A percentile compares a stretch with the other conserved stretches of the same genome.
Evolutionary conservation across 1,140 invertebrate species (phyloP).

Genomic region (Megathymus violae): DNA sequence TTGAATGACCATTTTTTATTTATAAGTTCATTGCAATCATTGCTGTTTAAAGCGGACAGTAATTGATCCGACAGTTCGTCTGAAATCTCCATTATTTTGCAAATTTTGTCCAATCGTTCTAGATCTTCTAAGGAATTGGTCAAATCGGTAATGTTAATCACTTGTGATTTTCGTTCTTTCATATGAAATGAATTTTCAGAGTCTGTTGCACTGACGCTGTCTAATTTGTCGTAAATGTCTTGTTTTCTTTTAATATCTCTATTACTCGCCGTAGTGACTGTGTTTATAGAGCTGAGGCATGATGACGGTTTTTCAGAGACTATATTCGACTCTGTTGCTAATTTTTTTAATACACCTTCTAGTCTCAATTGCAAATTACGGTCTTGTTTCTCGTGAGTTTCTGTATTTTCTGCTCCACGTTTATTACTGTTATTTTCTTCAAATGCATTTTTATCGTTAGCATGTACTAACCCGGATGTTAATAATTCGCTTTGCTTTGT

Average conservation of each 20-base stretch:
- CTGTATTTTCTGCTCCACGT: slow-evolving; percentile 2
- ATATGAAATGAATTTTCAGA: slow-evolving; percentile 71
- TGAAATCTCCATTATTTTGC: slow-evolving; percentile 77
- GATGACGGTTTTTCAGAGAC: slow-evolving; percentile 29
- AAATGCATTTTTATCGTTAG: neutral
- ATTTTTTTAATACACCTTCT: slow-evolving; percentile 34
- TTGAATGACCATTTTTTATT: slow-evolving; percentile 73
- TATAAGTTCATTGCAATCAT: slow-evolving; percentile 23
- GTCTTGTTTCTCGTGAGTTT: slow-evolving; percentile 1
- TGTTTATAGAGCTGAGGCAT: slow-evolving; percentile 35
- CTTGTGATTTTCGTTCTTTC: slow-evolving; percentile 66
- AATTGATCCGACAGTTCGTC: slow-evolving; percentile 73
- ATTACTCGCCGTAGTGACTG: slow-evolving; percentile 36
- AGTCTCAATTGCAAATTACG: slow-evolving; percentile 35
- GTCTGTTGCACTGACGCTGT: slow-evolving; percentile 62
- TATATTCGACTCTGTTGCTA: slow-evolving; percentile 7
- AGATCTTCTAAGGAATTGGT: slow-evolving; percentile 72
- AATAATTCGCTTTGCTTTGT: neutral
- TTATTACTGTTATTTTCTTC: neutral
- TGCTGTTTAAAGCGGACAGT: slow-evolving; percentile 55
- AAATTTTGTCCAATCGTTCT: slow-evolving; percentile 69
- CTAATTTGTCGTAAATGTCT: slow-evolving; percentile 74
- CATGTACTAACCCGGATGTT: neutral
- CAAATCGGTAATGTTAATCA: slow-evolving; percentile 69
- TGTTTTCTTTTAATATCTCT: slow-evolving; percentile 35